Evolutionary conservation across 2,888 invertebrate genomes (phyloP).

Genomic region (Andrena dorsata): DNA sequence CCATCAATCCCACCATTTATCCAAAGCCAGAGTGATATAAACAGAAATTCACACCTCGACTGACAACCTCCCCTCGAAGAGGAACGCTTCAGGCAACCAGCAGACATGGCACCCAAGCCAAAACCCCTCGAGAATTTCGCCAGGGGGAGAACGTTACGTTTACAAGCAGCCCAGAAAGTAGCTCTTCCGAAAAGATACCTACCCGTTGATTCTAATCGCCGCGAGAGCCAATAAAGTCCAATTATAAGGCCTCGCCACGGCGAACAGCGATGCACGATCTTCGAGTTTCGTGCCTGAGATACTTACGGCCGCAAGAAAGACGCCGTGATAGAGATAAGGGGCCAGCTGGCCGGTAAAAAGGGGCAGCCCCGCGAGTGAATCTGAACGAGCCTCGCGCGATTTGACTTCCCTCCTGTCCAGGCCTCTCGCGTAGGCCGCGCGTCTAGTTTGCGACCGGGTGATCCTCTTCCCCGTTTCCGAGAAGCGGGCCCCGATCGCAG

Average conservation of each 20-base stretch:
- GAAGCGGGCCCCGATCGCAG: constrained; percentile 36
- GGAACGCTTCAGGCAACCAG: too few relatives aligned
- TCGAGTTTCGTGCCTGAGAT: constrained; percentile 49
- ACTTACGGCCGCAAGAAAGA: constrained; percentile 35
- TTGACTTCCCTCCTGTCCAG: constrained; percentile 22
- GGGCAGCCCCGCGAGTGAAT: constrained; percentile 50
- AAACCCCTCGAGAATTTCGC: background rate
- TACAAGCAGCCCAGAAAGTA: background rate
- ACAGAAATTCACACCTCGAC: too few relatives aligned
- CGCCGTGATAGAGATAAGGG: constrained; percentile 27
- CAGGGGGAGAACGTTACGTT: background rate
- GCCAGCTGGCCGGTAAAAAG: constrained; percentile 28
- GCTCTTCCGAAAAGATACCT: background rate
- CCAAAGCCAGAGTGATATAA: background rate
- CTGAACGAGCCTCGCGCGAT: constrained; percentile 53
- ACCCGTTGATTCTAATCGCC: constrained; percentile 42
- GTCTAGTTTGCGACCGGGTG: constrained; percentile 29
- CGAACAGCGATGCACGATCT: constrained; percentile 28
- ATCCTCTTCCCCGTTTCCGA: constrained; percentile 53
- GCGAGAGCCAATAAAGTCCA: constrained; percentile 52
- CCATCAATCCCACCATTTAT: background rate
- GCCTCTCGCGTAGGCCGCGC: constrained; percentile 19
- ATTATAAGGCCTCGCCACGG: constrained; percentile 43
- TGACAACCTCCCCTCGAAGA: too few relatives aligned
- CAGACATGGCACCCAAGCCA: too few relatives aligned